Percentiles rank a stretch among this genome's conserved stretches.
Evolutionary conservation across 2,888 invertebrate genomes (phyloP).

Genomic region (Odontocolon sp.): DNA sequence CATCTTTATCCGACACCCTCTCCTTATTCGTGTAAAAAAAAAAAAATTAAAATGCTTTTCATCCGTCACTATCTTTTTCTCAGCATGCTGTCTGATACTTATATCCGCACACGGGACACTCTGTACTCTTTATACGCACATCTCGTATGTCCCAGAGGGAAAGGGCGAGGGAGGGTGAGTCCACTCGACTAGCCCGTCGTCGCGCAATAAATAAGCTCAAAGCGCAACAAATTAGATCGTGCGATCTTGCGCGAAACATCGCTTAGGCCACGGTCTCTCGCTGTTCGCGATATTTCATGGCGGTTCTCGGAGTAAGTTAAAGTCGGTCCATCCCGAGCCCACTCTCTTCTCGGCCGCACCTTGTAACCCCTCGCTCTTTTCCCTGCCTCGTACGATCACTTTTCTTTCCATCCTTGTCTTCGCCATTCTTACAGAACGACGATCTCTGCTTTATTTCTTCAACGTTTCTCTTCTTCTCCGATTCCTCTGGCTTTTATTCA

Average conservation of each 20-base stretch:
- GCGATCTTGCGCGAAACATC: slow-evolving; percentile 72
- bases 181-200: slow-evolving; percentile 43
- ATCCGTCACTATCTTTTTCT: background rate
- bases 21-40: background rate
- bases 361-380: slow-evolving; percentile 58
- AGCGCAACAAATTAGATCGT: slow-evolving; percentile 76
- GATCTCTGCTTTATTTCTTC: slow-evolving; percentile 48
- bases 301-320: slow-evolving; percentile 70
- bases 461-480: slow-evolving; percentile 39
- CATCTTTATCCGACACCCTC: too few relatives aligned
- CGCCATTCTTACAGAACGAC: slow-evolving; percentile 30
- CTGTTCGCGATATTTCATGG: slow-evolving; percentile 75
- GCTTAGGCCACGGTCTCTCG: slow-evolving; percentile 64
- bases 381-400: slow-evolving; percentile 19
- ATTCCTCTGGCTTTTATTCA: slow-evolving; percentile 50
- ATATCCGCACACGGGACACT: background rate
- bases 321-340: slow-evolving; percentile 63
- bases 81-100: background rate
- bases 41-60: background rate
- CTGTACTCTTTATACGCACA: slow-evolving; percentile 36
- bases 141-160: slow-evolving; percentile 25
- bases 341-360: slow-evolving; percentile 66
- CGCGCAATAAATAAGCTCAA: slow-evolving; percentile 71
- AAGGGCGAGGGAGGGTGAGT: slow-evolving; percentile 15
- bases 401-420: slow-evolving; percentile 46